Percentiles rank a stretch among this genome's conserved stretches.
Evolutionary conservation across 2,888 invertebrate species (phyloP).

Genomic region (Diaperis boleti): DNA sequence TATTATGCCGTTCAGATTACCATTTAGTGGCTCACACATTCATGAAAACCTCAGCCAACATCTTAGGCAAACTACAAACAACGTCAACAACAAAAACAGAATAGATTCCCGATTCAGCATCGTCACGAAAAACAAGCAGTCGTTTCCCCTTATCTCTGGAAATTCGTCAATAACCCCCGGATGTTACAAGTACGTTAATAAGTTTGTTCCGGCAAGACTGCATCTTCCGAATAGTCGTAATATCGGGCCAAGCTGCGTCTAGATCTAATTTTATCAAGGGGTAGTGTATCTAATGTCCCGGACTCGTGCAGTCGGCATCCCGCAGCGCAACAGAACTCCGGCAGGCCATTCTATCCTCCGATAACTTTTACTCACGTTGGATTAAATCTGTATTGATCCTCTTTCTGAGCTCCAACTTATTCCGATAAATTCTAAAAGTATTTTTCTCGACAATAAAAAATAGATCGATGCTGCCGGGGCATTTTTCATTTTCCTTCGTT

Average conservation of each 20-base stretch:
- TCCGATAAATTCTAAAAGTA: conserved; percentile 39
- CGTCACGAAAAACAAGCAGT: too few species aligned
- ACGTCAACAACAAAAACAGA: too few species aligned
- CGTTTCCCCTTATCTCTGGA: too few species aligned
- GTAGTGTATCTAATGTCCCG: conserved; percentile 46
- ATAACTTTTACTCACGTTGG: conserved; percentile 52
- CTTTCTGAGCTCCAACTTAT: conserved; percentile 46
- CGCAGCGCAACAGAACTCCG: conserved; percentile 43
- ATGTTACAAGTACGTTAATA: conserved; percentile 19
- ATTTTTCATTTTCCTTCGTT: too few species aligned
- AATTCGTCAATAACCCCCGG: conserved; percentile 11
- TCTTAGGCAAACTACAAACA: too few species aligned
- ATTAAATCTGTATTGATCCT: conserved; percentile 52
- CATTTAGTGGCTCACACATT: too few species aligned
- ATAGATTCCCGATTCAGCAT: too few species aligned
- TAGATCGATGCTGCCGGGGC: conserved; percentile 1
- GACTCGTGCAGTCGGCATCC: conserved; percentile 36
- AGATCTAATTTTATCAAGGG: conserved; percentile 48
- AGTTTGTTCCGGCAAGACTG: conserved; percentile 33
- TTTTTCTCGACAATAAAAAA: conserved; percentile 24
- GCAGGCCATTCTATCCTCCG: conserved; percentile 46
- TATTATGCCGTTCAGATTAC: too few species aligned
- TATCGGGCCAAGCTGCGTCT: conserved; percentile 46
- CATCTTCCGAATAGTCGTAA: conserved; percentile 33
- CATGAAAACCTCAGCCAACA: too few species aligned